A percentile compares a stretch with the other conserved stretches of the same genome.
These are phyloP conservation scores for Acleris holmiana DNA, from an alignment of 2,888 invertebrate genomes.

Conservation along the genomic window DNA sequence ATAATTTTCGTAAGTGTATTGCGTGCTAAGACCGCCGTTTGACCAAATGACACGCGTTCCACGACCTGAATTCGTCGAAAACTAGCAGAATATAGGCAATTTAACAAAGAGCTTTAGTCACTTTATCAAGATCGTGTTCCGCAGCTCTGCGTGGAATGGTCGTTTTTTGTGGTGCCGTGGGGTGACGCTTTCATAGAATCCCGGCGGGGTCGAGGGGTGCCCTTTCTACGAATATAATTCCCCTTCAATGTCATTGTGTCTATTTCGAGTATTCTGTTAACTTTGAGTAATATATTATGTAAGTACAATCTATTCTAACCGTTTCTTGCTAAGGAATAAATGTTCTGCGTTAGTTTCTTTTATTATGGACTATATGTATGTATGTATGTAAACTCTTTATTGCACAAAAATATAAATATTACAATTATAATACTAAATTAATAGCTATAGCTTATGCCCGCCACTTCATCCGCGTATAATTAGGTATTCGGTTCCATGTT, in stretches of 20 bases:
- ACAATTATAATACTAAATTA: too few relatives aligned
- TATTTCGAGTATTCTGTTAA: conserved; percentile 11
- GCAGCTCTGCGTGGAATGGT: background rate
- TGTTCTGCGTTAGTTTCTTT: too few relatives aligned
- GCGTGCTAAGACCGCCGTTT: conserved; percentile 22
- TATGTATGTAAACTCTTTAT: too few relatives aligned
- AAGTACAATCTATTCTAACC: background rate
- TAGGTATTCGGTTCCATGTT: too few relatives aligned
- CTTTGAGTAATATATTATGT: conserved; percentile 7
- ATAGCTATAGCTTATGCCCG: too few relatives aligned
- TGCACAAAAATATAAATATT: too few relatives aligned
- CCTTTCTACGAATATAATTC: conserved; percentile 36
- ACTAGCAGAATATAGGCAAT: conserved; percentile 8
- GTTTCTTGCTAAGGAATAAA: background rate
- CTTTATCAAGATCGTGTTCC: background rate
- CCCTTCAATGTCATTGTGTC: conserved; percentile 22
- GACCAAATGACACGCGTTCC: conserved; percentile 26
- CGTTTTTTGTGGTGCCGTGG: conserved; percentile 18
- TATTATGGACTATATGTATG: too few relatives aligned
- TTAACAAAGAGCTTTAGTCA: conserved; percentile 1
- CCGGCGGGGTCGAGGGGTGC: conserved; percentile 31
- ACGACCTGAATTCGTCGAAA: conserved; percentile 37
- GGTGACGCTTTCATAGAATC: conserved; percentile 34
- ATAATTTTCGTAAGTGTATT: conserved; percentile 13
- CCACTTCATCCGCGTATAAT: too few relatives aligned